These are phyloP conservation scores for Hesperia comma DNA, from an alignment of 2,888 invertebrate genomes.

Conservation along the genomic window DNA sequence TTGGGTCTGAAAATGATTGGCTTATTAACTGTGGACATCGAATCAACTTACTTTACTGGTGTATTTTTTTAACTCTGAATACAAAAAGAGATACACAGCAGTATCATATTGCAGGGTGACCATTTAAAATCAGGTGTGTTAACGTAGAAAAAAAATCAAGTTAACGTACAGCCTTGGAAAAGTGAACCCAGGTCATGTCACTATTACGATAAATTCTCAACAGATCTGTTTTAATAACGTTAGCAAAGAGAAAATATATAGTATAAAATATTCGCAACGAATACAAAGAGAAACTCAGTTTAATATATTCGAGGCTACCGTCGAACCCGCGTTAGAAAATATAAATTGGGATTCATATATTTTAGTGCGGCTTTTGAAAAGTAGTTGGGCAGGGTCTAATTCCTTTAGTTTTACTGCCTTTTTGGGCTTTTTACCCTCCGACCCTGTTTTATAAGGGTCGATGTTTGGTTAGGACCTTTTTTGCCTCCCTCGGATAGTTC, in stretches of 20 bases:
- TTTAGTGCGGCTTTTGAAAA: slow-evolving; percentile 78
- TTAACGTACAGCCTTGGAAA: too few relatives aligned
- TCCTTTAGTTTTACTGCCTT: slow-evolving; percentile 84
- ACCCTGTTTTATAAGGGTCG: slow-evolving; percentile 78
- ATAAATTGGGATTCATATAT: slow-evolving; percentile 83
- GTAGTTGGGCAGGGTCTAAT: slow-evolving; percentile 79
- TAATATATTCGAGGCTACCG: slow-evolving; percentile 45
- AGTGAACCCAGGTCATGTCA: too few relatives aligned
- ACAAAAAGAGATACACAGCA: too few relatives aligned
- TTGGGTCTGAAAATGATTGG: too few relatives aligned
- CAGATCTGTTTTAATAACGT: background rate
- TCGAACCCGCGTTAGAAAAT: slow-evolving; percentile 65
- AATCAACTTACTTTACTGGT: too few relatives aligned
- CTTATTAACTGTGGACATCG: too few relatives aligned
- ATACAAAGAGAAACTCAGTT: slow-evolving; percentile 27
- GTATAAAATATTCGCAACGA: slow-evolving; percentile 27
- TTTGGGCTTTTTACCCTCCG: slow-evolving; percentile 75
- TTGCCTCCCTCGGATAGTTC: slow-evolving; percentile 74
- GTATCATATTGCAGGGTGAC: too few relatives aligned
- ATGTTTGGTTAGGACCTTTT: slow-evolving; percentile 84
- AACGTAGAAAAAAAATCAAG: too few relatives aligned
- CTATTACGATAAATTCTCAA: background rate
- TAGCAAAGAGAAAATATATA: slow-evolving; percentile 2
- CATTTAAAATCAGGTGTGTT: too few relatives aligned
- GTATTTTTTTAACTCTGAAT: too few relatives aligned